Evolutionary conservation across 2,888 invertebrate species (phyloP), one percentile per base, ranked within the genome.

Genomic region (Pachycephus smyrnensis): DNA sequence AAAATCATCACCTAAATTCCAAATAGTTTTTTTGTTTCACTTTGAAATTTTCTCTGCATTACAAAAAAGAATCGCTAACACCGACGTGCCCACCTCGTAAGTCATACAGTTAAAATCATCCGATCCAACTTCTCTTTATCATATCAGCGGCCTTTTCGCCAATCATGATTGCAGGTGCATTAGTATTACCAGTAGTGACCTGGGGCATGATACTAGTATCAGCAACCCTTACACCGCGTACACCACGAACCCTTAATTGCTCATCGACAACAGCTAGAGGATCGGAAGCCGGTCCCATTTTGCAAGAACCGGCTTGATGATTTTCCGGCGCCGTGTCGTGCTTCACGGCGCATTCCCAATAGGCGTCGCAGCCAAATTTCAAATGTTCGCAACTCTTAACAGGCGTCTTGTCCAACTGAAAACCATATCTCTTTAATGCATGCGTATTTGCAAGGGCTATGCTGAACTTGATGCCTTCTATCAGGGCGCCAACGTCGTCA

Each of bases 401-500:
- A 0, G 95, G 95, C 0, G 95, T 96, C 84, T 93, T 94, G 91
- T 97, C 96, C 83, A 97, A 88, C 76, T 94, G 92, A 90, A 97
- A 95, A 0, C 97, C 97, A 86, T 96, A 97, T 77, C 94, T 92
- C 80, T 89, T 89, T 77, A 93, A 90, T 68, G 95, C 93, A 81
- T 94, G 93, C 0, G 96, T 96, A 88, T 97, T 94, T 0, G 96
- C 93, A 4, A 97, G 90, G 77, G 93, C 93, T 76, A 97, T 93
- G 11, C 95, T 94, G 88, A 97, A 95, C 89, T 96, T 96, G 84
- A 97, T 96, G 75, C 97, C 97, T 88, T 97, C 97, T 12, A 97
- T 94, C 40, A 97, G 92, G 0, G 94, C 94, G 80, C 95, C 96
- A 0, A 97, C 94, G 90, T 98, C 98, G 80, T 96, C 94, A 0